phyloP scores from a whole-genome alignment of 2,888 invertebrate species.

The Mythimna lalbum region DNA sequence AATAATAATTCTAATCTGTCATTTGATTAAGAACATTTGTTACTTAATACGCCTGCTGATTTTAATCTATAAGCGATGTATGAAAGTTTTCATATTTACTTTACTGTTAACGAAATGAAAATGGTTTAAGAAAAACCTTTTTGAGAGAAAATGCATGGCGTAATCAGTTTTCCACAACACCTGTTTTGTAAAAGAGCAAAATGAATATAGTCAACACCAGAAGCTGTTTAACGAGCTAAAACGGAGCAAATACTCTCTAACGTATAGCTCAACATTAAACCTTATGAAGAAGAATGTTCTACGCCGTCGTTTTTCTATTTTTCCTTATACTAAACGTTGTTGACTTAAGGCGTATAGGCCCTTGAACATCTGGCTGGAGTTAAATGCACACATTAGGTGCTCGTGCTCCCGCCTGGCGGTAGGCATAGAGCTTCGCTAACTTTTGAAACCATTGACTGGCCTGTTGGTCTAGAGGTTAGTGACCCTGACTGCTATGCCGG shows the following conservation, averaged over 20 bases:
- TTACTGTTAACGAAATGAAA: background rate
- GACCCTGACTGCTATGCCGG: too few species aligned
- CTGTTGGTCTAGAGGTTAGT: too few species aligned
- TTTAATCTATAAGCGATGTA: background rate
- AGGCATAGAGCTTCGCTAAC: too few species aligned
- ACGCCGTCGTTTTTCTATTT: conserved; percentile 44
- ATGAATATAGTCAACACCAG: conserved; percentile 18
- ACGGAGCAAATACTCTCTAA: conserved; percentile 19
- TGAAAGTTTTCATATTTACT: background rate
- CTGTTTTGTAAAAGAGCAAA: conserved; percentile 7
- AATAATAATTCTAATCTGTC: background rate
- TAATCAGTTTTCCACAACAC: background rate
- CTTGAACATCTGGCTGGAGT: too few species aligned
- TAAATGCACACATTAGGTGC: too few species aligned
- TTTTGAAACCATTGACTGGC: too few species aligned
- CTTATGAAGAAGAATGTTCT: conserved; percentile 51
- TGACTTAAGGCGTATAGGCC: conserved; percentile 19
- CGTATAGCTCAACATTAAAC: conserved; percentile 41
- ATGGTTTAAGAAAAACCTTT: background rate
- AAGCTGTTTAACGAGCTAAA: conserved; percentile 29
- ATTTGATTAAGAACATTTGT: background rate
- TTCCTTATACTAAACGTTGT: conserved; percentile 40
- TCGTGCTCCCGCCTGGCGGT: too few species aligned
- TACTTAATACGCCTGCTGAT: background rate
- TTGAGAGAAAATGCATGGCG: background rate